Evolutionary conservation across 2,113 vertebrate genomes (phyloP), one percentile per base, ranked within the genome.

Genomic region (Brachyistius frenatus): DNA sequence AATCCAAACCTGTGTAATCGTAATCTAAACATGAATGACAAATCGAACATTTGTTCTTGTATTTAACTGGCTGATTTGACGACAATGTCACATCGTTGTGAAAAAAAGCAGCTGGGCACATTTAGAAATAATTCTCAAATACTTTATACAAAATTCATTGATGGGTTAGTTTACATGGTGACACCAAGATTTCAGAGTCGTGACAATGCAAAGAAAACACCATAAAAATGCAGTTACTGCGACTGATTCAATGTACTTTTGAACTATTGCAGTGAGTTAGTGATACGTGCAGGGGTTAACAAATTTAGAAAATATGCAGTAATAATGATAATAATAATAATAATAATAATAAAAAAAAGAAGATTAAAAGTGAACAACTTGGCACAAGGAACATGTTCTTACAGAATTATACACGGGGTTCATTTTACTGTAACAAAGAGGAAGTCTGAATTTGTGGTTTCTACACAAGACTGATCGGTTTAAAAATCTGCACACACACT

Each of bases 61-160:
- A 23, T 23, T 23, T 23, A 23, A 23, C 23, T 23, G 23, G 23
- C 23, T 23, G 23, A 23, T 23, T 23, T 23, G 23, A 23, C 23
- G 23, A 23, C 23, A 23, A 23, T 23, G 23, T 23, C 23, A 23
- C 23, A 23, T 23, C 23, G 23, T 23, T 23, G 7, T 3, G 39
- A 33, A 69, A 56, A 37, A 68, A 67, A 73, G 7, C 66, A 32
- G 5, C 3, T 5, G 44, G 11, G 61, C 36, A 64, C 5, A 73
- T 54, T 44, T 49, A 64, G 35, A 54, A 41, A 61, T 78, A 83
- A 32, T 72, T 89, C 61, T 81, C 72, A 84, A 87, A 90, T 85
- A 91, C 80, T 94, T 93, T 92, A 94, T 93, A 84, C 78, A 93
- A 94, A 94, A 93, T 73, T 72, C 2, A 87, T 88, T 53, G 85